Conservation (phyloP, 2,113 vertebrate genomes). For the Triplophysa rosa region DNA sequence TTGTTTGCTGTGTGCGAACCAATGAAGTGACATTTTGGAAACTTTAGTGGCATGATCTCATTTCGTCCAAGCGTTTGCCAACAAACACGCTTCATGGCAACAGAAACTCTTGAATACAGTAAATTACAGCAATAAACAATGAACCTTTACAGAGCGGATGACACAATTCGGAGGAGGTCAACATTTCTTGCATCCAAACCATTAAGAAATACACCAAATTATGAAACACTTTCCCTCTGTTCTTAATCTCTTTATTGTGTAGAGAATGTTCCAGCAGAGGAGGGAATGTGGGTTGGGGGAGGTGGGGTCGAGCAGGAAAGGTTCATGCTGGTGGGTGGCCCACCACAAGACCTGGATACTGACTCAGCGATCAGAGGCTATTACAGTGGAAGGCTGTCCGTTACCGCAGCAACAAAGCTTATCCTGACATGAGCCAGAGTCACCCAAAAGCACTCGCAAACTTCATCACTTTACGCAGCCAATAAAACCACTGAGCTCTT, state of each 20-base stretch:
- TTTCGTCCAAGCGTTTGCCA: constrained; percentile 3
- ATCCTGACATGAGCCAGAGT: constrained; percentile 38
- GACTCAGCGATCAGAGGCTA: constrained; percentile 61
- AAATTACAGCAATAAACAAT: constrained; percentile 35
- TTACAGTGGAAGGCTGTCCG: constrained; percentile 15
- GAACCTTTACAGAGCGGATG: constrained; percentile 15
- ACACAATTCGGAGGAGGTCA: constrained; percentile 17
- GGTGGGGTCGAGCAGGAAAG: constrained; percentile 52
- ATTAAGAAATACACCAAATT: constrained; percentile 33
- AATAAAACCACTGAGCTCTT: constrained; percentile 56
- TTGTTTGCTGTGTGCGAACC: background rate
- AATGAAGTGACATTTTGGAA: background rate
- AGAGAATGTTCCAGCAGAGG: constrained; percentile 16
- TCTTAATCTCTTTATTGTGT: constrained; percentile 24
- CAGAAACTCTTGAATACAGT: constrained; percentile 15
- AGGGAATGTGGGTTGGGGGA: constrained; percentile 23
- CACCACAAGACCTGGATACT: constrained; percentile 55
- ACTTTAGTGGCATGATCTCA: constrained; percentile 33
- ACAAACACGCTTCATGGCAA: constrained; percentile 9
- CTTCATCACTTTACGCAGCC: constrained; percentile 49
- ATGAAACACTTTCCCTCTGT: constrained; percentile 14
- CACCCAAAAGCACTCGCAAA: constrained; percentile 49
- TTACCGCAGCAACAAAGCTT: constrained; percentile 29
- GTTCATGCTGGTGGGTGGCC: constrained; percentile 65
- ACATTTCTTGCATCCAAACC: constrained; percentile 24